Base-by-base conservation (phyloP, 1,140 invertebrate species). In the Polypedilum pembai region DNA sequence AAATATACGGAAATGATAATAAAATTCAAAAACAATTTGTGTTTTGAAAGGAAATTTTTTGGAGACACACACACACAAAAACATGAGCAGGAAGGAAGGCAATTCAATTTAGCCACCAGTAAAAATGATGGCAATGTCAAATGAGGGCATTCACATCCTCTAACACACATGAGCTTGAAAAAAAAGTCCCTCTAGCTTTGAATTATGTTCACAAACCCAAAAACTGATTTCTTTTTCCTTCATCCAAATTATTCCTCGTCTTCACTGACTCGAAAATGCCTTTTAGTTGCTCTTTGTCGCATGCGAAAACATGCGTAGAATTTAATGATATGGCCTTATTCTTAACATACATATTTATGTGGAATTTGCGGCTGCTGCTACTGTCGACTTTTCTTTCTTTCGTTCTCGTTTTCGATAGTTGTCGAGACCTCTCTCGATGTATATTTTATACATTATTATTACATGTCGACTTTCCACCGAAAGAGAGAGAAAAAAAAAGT, bases 291-390 rank as follows among this genome's bases (percentile, higher is more conserved):
- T 56, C 12, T 56, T 56, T 56, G 45, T n/a, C 45, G 45, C 45
- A 56, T 56, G 45, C 45, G 45, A 56, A 56, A 56, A 56, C 45
- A 56, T 56, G 45, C 45, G 45, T 56, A 56, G 45, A 56, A 56
- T 56, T 56, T 56, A 56, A 56, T 56, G 45, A 56, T 56, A 56
- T 56, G 45, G 45, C 45, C 45, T 56, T 56, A 56, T 56, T 56
- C 45, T 56, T 56, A 15, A 12, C 15, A 56, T 56, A 56, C 45
- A 15, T 33, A 33, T 33, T 33, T 33, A 33, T 33, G 24, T 33
- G 24, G 24, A 33, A 33, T 33, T 33, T 33, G 24, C 1, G 24
- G 24, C 41, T 56, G 12, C 45, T 56, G 24, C 45, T 56, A 15
- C 45, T 4, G 12, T 56, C 8, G 7, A 45, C 1, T 45, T 45